Percentiles rank a stretch among this genome's conserved stretches.
Conservation (phyloP, 2,888 invertebrate species). For the Amiota minor region DNA sequence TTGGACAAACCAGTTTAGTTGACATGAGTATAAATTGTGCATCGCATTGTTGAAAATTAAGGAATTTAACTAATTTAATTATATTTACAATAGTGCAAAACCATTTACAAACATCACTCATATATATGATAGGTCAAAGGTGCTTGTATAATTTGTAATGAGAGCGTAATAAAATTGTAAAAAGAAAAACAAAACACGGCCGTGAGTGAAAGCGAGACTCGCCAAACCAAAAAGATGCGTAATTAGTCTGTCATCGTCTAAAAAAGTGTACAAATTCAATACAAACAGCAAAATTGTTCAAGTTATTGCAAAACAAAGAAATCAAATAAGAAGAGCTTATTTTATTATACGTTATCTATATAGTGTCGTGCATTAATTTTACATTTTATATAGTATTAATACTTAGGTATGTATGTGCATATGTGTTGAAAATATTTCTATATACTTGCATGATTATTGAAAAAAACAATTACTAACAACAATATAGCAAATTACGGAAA, state of each 20-base stretch:
- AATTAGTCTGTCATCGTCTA: neutral
- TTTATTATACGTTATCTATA: no score
- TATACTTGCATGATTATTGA: no score
- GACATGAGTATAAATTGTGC: neutral
- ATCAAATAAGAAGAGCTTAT: no score
- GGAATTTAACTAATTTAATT: conserved; percentile 16
- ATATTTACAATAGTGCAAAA: neutral
- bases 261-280: conserved; percentile 13
- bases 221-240: conserved; percentile 8
- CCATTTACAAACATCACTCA: neutral
- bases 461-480: no score
- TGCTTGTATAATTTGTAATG: no score
- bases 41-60: conserved; percentile 6
- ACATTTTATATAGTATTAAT: no score
- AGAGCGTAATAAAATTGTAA: neutral
- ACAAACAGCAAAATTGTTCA: neutral
- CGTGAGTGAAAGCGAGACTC: neutral
- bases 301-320: no score
- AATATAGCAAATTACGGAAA: no score
- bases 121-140: no score
- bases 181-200: neutral
- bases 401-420: no score
- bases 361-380: no score
- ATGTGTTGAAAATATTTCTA: no score
- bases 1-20: neutral